Conservation (phyloP, 2,113 vertebrate species). For the Mirounga angustirostris region DNA sequence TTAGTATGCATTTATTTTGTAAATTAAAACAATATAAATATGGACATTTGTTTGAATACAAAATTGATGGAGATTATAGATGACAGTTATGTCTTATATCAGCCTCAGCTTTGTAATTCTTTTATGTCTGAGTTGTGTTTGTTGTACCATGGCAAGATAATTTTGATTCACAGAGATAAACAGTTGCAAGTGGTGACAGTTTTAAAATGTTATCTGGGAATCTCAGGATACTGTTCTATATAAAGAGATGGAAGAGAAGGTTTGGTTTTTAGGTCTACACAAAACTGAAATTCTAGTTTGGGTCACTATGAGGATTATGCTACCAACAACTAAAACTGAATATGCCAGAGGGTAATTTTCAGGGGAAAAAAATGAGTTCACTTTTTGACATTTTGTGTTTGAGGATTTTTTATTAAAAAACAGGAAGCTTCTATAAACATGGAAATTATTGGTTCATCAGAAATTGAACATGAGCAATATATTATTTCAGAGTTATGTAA, state of each 20-base stretch:
- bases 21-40: not conserved
- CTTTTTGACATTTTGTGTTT: not conserved
- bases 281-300: not conserved
- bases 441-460: not conserved
- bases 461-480: not conserved
- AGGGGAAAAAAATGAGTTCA: not conserved
- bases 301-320: not conserved
- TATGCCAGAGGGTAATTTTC: not conserved
- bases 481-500: not conserved
- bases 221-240: not conserved
- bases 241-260: not conserved
- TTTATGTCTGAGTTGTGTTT: constrained; percentile 2
- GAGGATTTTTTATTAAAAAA: not conserved
- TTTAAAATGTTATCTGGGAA: constrained; percentile 2
- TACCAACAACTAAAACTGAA: not conserved
- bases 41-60: not conserved
- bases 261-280: not conserved
- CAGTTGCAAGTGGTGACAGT: not conserved
- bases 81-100: not conserved
- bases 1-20: not conserved
- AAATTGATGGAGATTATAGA: not conserved
- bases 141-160: not conserved
- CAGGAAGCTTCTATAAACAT: not conserved
- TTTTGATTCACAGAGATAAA: constrained; percentile 10
- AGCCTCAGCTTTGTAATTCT: not conserved